Evolutionary conservation across 53 echinoderm and acorn worm species (phyloP), one percentile per base, ranked within the genome.

Genomic region (Henricia sp.): DNA sequence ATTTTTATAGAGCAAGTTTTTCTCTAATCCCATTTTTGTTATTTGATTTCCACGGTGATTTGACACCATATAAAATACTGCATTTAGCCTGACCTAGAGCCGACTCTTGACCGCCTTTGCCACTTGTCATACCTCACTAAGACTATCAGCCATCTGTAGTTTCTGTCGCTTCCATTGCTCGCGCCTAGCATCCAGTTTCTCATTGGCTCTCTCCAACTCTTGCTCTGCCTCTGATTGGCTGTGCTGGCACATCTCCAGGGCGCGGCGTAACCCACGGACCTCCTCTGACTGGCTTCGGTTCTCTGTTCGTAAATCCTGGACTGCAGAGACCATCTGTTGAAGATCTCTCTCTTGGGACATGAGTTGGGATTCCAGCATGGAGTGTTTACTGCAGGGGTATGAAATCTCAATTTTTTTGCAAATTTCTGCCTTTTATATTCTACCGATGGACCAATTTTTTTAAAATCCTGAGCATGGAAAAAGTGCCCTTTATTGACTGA

Each of bases 321-420:
- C 63, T 46, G 80, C 28, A 36, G 29, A 12, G 14, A 64, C 64
- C 80, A 80, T 43, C 62, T 64, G 80, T 17, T 80, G 80, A 32
- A 80, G 30, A 21, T 80, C 80, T 24, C 34, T 62, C 19, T 33
- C 33, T 28, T 57, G 62, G 33, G 80, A 80, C 6, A 39, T 30
- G 33, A 80, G 80, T 24, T 80, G n/a, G 28, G 37, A 32, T 46
- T 64, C 80, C 0, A 80, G 80, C 50, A 63, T 44, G 48, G 34
- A 46, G 64, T 48, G 57, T n/a, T 80, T 44, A 12, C 80, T 80
- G 80, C n/a, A n/a, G n/a, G n/a, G n/a, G n/a, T n/a, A n/a, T n/a
- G n/a, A n/a, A n/a, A n/a, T n/a, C n/a, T n/a, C n/a, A n/a, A n/a
- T n/a, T n/a, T n/a, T n/a, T n/a, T n/a, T n/a, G n/a, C n/a, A n/a